These are phyloP conservation scores for Archips xylosteana DNA, from an alignment of 2,888 invertebrate species.

Conservation along the genomic window DNA sequence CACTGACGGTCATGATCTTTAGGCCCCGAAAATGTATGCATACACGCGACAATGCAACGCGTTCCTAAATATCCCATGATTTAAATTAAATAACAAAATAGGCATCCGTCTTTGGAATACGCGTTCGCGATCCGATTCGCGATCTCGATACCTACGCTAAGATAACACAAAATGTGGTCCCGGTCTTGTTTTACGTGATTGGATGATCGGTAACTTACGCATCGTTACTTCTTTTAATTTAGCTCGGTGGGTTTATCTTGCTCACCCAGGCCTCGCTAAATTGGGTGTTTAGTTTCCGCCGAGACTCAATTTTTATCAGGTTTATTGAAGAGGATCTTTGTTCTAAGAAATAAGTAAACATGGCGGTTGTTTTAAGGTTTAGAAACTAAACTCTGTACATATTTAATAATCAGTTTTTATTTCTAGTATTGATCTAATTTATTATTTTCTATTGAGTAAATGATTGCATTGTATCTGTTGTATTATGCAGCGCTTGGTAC, in stretches of 20 bases:
- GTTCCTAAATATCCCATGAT: no score
- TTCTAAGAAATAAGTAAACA: background rate
- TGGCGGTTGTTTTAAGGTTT: background rate
- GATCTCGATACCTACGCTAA: no score
- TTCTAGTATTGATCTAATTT: no score
- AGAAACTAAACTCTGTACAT: no score
- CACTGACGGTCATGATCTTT: no score
- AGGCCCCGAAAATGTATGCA: no score
- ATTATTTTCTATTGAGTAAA: background rate
- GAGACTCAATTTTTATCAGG: background rate
- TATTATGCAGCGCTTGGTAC: background rate
- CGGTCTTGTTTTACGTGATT: slow-evolving; percentile 10
- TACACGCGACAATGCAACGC: no score
- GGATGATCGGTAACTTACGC: slow-evolving; percentile 4
- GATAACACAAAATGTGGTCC: no score
- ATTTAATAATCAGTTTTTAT: no score
- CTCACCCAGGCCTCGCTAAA: background rate
- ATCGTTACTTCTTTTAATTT: slow-evolving; percentile 29
- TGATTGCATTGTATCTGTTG: background rate
- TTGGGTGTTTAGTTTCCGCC: slow-evolving; percentile 5
- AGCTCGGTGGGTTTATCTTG: slow-evolving; percentile 15
- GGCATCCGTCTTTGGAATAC: no score
- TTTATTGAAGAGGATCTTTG: background rate
- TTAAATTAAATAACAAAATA: no score
- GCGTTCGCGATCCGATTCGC: no score